Conservation (phyloP, 1,140 invertebrate species). For the Philotrypesis tridentata region DNA sequence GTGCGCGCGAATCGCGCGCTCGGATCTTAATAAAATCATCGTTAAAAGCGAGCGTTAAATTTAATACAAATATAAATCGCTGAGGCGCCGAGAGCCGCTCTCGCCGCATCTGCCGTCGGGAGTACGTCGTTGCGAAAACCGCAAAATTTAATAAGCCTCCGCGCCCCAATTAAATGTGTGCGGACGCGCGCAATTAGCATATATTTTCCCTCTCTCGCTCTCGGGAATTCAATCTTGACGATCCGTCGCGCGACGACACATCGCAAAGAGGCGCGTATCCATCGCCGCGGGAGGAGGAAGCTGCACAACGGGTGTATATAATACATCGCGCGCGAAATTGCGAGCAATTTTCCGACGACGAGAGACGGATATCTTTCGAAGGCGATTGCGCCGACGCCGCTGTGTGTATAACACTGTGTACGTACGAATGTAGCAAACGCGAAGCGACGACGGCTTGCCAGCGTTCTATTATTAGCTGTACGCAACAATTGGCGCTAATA, state of each 20-base stretch:
- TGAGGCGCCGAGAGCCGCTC: too few species aligned
- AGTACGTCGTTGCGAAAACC: constrained; percentile 22
- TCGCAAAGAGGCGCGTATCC: too few species aligned
- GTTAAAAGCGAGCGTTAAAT: constrained; percentile 13
- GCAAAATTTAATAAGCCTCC: constrained; percentile 5
- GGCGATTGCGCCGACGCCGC: too few species aligned
- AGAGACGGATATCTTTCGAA: neutral
- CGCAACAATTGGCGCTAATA: constrained; percentile 17
- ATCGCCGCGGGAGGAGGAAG: too few species aligned
- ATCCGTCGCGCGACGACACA: neutral
- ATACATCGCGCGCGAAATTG: neutral
- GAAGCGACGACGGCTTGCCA: too few species aligned
- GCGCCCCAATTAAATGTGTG: constrained; percentile 7
- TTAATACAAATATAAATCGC: constrained; percentile 1
- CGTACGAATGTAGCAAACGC: neutral
- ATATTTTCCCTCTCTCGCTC: neutral
- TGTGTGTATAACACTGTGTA: too few species aligned
- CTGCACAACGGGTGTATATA: neutral
- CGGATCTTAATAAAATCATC: neutral
- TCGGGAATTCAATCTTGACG: neutral
- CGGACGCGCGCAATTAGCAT: neutral
- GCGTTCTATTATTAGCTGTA: neutral
- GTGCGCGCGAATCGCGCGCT: neutral
- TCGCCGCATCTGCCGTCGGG: too few species aligned
- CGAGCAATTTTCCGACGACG: constrained; percentile 3